Base-by-base conservation (phyloP, 2,888 invertebrate species). In the Enchytraeus crypticus region DNA sequence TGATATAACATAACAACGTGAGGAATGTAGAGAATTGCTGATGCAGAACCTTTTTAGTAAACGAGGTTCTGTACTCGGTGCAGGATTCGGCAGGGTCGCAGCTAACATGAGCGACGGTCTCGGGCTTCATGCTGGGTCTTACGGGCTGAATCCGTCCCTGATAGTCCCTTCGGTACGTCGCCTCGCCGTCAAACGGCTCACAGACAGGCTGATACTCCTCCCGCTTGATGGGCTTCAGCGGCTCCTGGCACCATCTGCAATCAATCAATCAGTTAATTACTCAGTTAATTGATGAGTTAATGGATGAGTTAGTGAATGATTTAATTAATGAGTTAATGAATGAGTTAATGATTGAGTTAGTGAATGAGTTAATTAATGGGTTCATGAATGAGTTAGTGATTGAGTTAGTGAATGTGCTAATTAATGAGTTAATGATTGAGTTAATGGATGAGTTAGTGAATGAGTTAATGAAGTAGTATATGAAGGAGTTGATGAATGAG, bases 111-210 rank as follows among this genome's bases (percentile, higher is more conserved):
- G 71, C 68, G 1, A 71, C 67, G 2, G 68, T 70, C 49, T 74
- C 71, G 14, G 64, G 55, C 3, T 77, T 78, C 63, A 71, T 74
- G 65, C 74, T 71, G 14, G 26, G 47, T 11, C 60, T 45, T 8
- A 53, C 53, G 3, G 49, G 49, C 18, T 38, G 58, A 5, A 65
- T 69, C 30, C 76, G 72, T 23, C 69, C 69, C 58, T 72, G 64
- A 63, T 69, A 77, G 64, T 77, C 75, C 47, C 71, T 70, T 59
- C 72, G 73, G 60, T 75, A 71, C 29, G 73, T 77, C 26, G 76
- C 69, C 30, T 65, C 64, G 46, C 79, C 78, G 61, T 78, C 75
- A 66, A 79, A 79, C 53, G 77, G 77, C 23, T 72, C 74, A n/a
- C 60, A 65, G 29, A 72, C 74, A 30, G 76, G 73, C 23, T 66